Conservation (phyloP, 2,888 invertebrate genomes). For the Trilocha varians region DNA sequence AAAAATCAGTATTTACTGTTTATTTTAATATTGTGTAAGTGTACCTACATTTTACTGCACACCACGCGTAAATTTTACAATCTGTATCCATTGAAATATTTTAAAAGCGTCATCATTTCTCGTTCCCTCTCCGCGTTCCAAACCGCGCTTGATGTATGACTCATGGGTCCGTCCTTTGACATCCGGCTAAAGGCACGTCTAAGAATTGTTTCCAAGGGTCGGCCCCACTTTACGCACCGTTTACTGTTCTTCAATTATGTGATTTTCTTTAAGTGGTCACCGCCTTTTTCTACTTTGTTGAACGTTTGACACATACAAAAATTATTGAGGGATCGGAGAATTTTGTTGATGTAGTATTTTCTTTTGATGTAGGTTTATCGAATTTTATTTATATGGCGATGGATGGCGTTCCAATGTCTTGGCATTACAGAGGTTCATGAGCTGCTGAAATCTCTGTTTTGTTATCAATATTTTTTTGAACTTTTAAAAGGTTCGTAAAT, state of each 20-base stretch:
- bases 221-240: constrained; percentile 63
- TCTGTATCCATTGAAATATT: neutral
- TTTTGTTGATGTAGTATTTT: too few species aligned
- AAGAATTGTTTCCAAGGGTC: constrained; percentile 44
- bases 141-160: constrained; percentile 56
- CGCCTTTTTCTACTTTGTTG: constrained; percentile 39
- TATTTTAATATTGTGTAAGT: too few species aligned
- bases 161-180: constrained; percentile 37
- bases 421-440: too few species aligned
- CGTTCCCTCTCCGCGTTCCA: constrained; percentile 44
- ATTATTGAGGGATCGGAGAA: constrained; percentile 39
- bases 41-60: too few species aligned
- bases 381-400: neutral
- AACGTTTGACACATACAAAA: constrained; percentile 27
- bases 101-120: constrained; percentile 12
- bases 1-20: too few species aligned
- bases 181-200: constrained; percentile 49
- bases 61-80: neutral
- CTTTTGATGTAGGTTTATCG: too few species aligned
- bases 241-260: constrained; percentile 71
- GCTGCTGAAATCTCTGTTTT: too few species aligned
- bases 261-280: constrained; percentile 69
- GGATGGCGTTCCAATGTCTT: too few species aligned
- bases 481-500: too few species aligned
- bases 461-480: too few species aligned